Evolutionary conservation across 2,113 vertebrate species (phyloP), one percentile per base, ranked within the genome.

Genomic region (Copsychus sechellarum): DNA sequence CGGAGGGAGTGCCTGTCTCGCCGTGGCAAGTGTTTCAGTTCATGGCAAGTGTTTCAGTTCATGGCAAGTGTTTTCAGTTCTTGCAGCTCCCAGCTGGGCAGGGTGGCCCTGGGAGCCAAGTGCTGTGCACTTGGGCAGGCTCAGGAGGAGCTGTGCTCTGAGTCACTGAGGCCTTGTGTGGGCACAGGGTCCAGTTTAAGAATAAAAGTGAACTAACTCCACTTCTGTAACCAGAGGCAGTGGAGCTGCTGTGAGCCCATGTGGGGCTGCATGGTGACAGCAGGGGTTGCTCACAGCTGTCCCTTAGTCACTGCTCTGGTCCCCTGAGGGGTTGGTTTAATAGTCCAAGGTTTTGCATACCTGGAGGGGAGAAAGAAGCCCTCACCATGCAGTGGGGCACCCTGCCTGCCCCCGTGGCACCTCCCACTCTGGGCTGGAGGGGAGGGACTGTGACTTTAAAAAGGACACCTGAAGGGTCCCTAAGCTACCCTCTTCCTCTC

Each of bases 241-340:
- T 64, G 43, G 43, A 85, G 47, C 51, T 71, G 57, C 40, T 0
- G 2, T 5, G 45, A 61, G 42, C n/a, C 34, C 21, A 0, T 8
- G 4, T 13, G 3, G 64, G 42, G 47, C n/a, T 0, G 0, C 8
- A 0, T 1, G 5, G 48, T 0, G 2, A 14, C 12, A 43, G 26
- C 24, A 3, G 40, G 69, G 57, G 54, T 11, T 66, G 15, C 51
- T 40, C 53, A 3, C 48, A 56, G 6, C 29, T 53, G 0, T 33
- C 43, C n/a, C 10, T 9, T 2, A 11, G 64, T 12, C 40, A 10
- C 26, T 24, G 34, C 21, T 54, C 36, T 23, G 26, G 2, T 36
- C 24, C 24, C 21, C 67, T 8, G 25, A 60, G 71, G 81, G 12
- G 1, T 4, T 56, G 34, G 38, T 40, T 70, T 43, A 10, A 8